Evolutionary conservation across 2,113 vertebrate genomes (phyloP).

Genomic region (Phasianus colchicus): DNA sequence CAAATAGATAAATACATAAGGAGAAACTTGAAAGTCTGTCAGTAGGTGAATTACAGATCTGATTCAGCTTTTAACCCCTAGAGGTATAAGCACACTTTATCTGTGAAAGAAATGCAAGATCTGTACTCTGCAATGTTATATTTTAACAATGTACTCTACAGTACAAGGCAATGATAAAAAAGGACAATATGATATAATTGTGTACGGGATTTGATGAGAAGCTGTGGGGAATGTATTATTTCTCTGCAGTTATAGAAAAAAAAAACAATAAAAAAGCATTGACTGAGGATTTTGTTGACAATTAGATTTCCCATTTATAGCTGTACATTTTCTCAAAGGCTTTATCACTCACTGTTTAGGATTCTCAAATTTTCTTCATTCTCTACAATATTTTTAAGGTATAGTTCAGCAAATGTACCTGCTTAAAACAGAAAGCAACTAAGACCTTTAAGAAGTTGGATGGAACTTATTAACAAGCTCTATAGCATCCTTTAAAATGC

Average conservation of each 20-base stretch:
- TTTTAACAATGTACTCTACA: not conserved
- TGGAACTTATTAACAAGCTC: conserved; percentile 38
- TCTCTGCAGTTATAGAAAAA: not conserved
- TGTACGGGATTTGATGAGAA: not conserved
- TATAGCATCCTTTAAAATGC: conserved; percentile 34
- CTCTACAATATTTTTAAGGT: not conserved
- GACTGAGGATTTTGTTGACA: not conserved
- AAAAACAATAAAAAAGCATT: conserved; percentile 9
- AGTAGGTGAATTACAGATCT: conserved; percentile 71
- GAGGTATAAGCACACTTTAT: conserved; percentile 53
- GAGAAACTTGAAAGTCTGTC: conserved; percentile 73
- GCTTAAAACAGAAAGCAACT: not conserved
- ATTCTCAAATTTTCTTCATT: not conserved
- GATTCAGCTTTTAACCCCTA: conserved; percentile 78
- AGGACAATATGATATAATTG: not conserved
- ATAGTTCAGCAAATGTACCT: not conserved
- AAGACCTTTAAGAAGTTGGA: not conserved
- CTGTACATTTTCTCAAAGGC: not conserved
- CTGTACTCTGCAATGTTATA: not conserved
- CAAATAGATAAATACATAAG: not conserved
- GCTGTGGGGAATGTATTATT: not conserved
- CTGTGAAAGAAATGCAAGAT: conserved; percentile 46
- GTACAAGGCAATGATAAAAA: conserved; percentile 11
- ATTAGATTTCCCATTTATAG: not conserved
- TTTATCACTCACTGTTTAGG: not conserved